Evolutionary conservation across 2,113 vertebrate species (phyloP).

Genomic region (Thryonomys swinderianus): DNA sequence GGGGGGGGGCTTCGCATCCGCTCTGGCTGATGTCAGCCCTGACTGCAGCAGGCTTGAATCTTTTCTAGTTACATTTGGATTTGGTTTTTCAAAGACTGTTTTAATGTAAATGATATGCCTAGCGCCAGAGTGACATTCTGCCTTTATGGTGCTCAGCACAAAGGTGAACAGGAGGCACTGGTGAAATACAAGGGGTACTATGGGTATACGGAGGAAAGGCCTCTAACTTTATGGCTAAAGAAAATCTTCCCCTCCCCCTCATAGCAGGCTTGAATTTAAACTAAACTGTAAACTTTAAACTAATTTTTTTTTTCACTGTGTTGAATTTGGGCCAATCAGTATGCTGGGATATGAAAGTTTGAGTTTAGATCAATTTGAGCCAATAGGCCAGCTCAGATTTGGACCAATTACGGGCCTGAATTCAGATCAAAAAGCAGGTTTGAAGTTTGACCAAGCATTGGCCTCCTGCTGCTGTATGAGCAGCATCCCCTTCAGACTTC

Average conservation of each 20-base stretch:
- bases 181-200: too few species aligned
- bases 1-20: not conserved
- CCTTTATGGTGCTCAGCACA: too few species aligned
- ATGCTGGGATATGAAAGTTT: not conserved
- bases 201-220: too few species aligned
- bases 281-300: not conserved
- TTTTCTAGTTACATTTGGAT: too few species aligned
- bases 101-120: too few species aligned
- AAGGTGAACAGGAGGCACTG: too few species aligned
- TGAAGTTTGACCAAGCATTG: not conserved
- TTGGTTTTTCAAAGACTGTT: too few species aligned
- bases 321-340: not conserved
- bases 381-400: not conserved
- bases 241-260: too few species aligned
- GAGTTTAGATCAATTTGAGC: not conserved
- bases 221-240: too few species aligned
- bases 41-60: not conserved
- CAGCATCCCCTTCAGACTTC: not conserved
- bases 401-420: not conserved
- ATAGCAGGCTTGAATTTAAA: not conserved
- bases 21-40: not conserved
- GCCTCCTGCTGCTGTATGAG: not conserved
- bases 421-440: not conserved
- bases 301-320: too few species aligned
- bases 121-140: too few species aligned